Evolutionary conservation across 2,113 vertebrate species (phyloP), one percentile per base, ranked within the genome.

Genomic region (Podiceps cristatus): DNA sequence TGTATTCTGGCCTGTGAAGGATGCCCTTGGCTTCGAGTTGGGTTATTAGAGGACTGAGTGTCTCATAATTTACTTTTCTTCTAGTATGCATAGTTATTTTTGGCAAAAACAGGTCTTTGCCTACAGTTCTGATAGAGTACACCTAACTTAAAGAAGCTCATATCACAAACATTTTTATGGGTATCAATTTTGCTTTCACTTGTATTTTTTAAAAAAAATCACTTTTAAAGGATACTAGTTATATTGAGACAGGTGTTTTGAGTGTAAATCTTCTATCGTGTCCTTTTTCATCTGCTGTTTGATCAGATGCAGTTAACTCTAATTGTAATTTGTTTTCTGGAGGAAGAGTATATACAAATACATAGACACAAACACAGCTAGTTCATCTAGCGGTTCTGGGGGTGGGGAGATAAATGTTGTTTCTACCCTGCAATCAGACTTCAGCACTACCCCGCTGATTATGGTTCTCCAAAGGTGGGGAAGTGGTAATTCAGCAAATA

Each of bases 151-250:
- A 73, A 88, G 78, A 60, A 73, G 81, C 5, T 88, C 64, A 52
- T 86, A 72, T 97, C 74, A 42, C 23, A 29, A 9, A 56, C 9
- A 5, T 63, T 75, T 91, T 88, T 89, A 77, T 67, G 66, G 63
- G 11, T 75, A 85, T 86, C 22, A 22, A 3, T 91, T 96, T 94
- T 69, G 33, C 5, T 84, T 80, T 68, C 60, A 15, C 16, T 69
- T 83, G 7, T 44, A 44, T 83, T 74, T 86, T 81, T 3, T 3
- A 7, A 71, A 60, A 85, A 71, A 75, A 24, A 42, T 31, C 19
- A 11, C 33, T 93, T 93, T 92, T 59, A 69, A 93, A 96, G 37
- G 83, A 73, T 73, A 37, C n/a, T 40, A 86, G 5, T 92, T 93
- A 67, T 67, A 50, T 42, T 95, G 66, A 92, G 75, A 74, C 13